A percentile compares a stretch with the other conserved stretches of the same genome.
These are phyloP conservation scores for Pristiophorus japonicus DNA, from an alignment of 2,113 vertebrate species.

Conservation along the genomic window DNA sequence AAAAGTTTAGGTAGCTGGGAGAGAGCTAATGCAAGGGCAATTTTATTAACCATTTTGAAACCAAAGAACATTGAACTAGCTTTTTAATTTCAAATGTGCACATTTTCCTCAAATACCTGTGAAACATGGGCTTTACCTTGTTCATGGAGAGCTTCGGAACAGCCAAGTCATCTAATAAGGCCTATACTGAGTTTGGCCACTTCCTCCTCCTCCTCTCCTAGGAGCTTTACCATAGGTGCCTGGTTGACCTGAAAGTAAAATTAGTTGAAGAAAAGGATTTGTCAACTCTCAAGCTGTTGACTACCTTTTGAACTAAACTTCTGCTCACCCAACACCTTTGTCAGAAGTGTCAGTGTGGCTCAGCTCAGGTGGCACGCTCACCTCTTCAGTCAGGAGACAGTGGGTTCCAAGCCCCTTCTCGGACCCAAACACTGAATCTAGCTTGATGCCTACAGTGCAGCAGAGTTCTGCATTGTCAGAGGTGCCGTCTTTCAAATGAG, in stretches of 20 bases:
- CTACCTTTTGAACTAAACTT: constrained; percentile 33
- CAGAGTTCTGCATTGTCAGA: neutral
- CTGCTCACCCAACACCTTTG: constrained; percentile 22
- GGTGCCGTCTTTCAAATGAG: neutral
- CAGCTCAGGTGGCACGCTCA: neutral
- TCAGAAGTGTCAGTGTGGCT: constrained; percentile 26
- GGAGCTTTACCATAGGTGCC: constrained; percentile 79
- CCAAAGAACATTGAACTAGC: constrained; percentile 21
- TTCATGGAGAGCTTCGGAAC: constrained; percentile 30
- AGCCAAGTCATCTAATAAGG: constrained; percentile 32
- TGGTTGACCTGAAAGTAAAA: constrained; percentile 63
- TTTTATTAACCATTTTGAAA: constrained; percentile 1
- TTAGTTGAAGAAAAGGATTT: constrained; percentile 31
- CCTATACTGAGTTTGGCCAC: constrained; percentile 67
- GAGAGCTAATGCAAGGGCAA: neutral
- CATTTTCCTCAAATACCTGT: neutral
- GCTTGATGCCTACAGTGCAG: neutral
- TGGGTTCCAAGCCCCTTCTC: neutral
- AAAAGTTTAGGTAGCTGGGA: neutral
- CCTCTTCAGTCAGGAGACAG: neutral
- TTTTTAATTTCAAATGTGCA: constrained; percentile 27
- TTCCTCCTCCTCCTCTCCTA: constrained; percentile 72
- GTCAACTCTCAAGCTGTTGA: constrained; percentile 26
- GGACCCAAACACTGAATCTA: neutral
- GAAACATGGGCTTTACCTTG: constrained; percentile 31